Evolutionary conservation across 2,888 invertebrate genomes (phyloP).

Genomic region (Uropetala carovei): DNA sequence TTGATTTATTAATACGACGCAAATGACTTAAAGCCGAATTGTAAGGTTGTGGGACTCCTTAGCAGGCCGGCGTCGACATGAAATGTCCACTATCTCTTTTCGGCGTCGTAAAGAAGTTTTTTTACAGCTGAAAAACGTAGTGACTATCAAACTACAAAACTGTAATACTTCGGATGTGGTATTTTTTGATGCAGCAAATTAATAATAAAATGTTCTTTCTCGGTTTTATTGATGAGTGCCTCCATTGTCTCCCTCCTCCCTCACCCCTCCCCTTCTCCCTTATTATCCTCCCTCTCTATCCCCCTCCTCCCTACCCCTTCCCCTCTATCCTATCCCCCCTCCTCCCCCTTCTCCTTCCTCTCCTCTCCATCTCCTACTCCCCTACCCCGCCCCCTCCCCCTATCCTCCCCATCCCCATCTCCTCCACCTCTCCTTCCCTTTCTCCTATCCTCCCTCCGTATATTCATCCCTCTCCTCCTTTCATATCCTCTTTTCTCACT

Average conservation of each 20-base stretch:
- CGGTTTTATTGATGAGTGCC: not conserved
- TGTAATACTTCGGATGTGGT: not conserved
- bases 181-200: not conserved
- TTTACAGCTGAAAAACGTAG: not conserved
- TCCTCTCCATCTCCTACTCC: not conserved
- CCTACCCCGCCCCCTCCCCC: too few species aligned
- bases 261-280: too few species aligned
- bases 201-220: not conserved
- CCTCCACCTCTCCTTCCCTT: too few species aligned
- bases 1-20: not conserved
- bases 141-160: not conserved
- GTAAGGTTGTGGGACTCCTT: not conserved
- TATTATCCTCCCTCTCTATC: too few species aligned
- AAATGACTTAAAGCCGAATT: not conserved
- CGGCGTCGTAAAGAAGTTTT: slow-evolving; percentile 15
- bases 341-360: not conserved
- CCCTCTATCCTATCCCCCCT: too few species aligned
- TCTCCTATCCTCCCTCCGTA: too few species aligned
- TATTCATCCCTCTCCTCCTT: too few species aligned
- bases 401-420: too few species aligned
- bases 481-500: too few species aligned
- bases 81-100: not conserved
- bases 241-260: too few species aligned
- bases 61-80: not conserved
- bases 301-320: too few species aligned